Conservation (phyloP, 2,797 vertebrate genomes). For the Xerus rutilus region DNA sequence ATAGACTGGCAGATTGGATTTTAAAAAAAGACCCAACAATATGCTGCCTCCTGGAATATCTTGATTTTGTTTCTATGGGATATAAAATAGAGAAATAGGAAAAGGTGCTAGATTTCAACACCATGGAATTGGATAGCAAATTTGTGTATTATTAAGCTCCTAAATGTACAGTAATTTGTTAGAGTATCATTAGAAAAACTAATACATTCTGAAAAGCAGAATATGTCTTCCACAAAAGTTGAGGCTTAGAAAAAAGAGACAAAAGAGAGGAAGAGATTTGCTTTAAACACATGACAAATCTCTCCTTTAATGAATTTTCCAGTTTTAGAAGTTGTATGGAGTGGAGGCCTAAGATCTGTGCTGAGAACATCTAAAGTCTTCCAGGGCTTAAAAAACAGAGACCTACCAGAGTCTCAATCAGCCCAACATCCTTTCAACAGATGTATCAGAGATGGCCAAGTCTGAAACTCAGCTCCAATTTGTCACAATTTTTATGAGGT, state of each 20-base stretch:
- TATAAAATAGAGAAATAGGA: background rate
- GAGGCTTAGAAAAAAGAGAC: background rate
- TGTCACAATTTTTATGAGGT: background rate
- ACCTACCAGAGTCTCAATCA: background rate
- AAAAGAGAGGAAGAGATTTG: background rate
- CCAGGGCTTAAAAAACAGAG: background rate
- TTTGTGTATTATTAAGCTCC: background rate
- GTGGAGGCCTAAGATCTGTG: background rate
- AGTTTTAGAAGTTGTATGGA: background rate
- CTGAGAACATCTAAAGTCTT: background rate
- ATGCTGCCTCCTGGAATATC: background rate
- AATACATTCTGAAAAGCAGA: background rate
- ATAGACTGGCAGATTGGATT: too few species aligned
- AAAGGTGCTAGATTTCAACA: background rate
- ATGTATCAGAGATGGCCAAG: background rate
- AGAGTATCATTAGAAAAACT: background rate
- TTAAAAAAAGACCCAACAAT: too few species aligned
- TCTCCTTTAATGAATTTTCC: background rate
- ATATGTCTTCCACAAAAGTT: background rate
- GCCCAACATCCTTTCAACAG: background rate
- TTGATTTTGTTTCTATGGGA: too few species aligned
- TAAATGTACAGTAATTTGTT: background rate
- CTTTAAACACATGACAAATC: background rate
- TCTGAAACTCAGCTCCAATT: background rate
- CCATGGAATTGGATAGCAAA: too few species aligned